Evolutionary conservation across 1,140 invertebrate species (phyloP).

Genomic region (Drosophila ohnishii): DNA sequence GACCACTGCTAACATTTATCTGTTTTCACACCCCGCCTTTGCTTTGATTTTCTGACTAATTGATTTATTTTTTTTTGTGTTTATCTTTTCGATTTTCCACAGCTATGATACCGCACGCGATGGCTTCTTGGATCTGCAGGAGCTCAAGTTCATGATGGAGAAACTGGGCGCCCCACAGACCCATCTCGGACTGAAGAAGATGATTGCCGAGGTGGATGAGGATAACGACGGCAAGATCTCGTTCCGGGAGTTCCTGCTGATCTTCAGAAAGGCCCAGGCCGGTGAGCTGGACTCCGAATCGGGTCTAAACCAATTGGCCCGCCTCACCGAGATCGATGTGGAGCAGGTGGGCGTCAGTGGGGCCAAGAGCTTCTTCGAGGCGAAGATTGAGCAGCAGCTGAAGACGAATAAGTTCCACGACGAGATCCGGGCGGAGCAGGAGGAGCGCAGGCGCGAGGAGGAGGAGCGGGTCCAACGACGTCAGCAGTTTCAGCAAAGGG

Average conservation of each 20-base stretch:
- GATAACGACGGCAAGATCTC: conserved; percentile 94
- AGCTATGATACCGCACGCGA: conserved; percentile 95
- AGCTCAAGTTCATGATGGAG: conserved; percentile 98
- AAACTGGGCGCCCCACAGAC: conserved; percentile 97
- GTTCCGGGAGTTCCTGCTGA: conserved; percentile 95
- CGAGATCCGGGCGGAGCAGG: conserved; percentile 93
- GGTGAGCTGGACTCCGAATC: conserved; percentile 92
- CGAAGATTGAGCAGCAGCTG: conserved; percentile 93
- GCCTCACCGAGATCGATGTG: conserved; percentile 93
- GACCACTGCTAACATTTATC: conserved; percentile 34
- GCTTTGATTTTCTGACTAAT: conserved; percentile 22
- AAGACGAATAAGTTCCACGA: conserved; percentile 93
- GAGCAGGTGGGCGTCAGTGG: conserved; percentile 94
- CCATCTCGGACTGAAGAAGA: conserved; percentile 95
- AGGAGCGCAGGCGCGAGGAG: conserved; percentile 90
- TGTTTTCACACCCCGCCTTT: not conserved
- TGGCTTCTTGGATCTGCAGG: conserved; percentile 93
- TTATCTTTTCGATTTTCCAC: conserved; percentile 42
- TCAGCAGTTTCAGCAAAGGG: conserved; percentile 92
- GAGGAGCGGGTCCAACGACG: conserved; percentile 90
- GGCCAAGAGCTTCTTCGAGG: conserved; percentile 95
- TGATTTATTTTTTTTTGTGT: conserved; percentile 11
- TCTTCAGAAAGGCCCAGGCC: conserved; percentile 93
- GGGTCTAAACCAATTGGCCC: conserved; percentile 91
- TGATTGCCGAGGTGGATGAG: conserved; percentile 97